Percentiles rank a stretch among this genome's conserved stretches.
Evolutionary conservation across 2,797 vertebrate genomes (phyloP).

Genomic region (Phataginus tricuspis): DNA sequence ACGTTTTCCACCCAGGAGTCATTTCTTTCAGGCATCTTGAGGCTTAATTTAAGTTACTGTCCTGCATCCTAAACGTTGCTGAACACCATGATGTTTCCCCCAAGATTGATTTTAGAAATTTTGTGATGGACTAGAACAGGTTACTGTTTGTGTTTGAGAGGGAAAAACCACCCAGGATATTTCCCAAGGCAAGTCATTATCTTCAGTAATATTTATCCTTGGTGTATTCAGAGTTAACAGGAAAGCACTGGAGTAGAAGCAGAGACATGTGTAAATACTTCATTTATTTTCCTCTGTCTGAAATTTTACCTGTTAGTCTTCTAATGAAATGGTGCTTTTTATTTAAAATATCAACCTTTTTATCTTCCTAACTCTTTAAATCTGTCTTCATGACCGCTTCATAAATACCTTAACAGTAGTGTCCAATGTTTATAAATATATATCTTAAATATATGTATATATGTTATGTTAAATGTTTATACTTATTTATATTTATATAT

Average conservation of each 20-base stretch:
- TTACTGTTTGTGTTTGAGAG: conserved; percentile 17
- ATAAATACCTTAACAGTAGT: background rate
- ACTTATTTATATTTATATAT: background rate
- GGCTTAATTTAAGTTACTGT: conserved; percentile 11
- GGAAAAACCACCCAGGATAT: background rate
- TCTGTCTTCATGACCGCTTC: background rate
- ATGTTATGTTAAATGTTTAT: background rate
- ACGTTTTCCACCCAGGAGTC: background rate
- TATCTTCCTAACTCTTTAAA: background rate
- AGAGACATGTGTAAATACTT: conserved; percentile 43
- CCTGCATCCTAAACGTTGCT: background rate
- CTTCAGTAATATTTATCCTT: conserved; percentile 57
- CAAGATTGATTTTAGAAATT: background rate
- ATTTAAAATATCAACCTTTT: conserved; percentile 26
- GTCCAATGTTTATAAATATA: background rate
- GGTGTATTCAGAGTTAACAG: conserved; percentile 57
- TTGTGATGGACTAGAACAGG: background rate
- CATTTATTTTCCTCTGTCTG: conserved; percentile 37
- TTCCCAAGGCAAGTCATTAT: conserved; percentile 70
- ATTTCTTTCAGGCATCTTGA: background rate
- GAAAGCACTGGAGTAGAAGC: conserved; percentile 16
- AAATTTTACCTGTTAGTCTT: conserved; percentile 35
- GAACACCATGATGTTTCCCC: background rate
- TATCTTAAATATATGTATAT: background rate
- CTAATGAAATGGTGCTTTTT: background rate